Conservation (phyloP, 2,113 vertebrate species). For the Galeopterus variegatus region DNA sequence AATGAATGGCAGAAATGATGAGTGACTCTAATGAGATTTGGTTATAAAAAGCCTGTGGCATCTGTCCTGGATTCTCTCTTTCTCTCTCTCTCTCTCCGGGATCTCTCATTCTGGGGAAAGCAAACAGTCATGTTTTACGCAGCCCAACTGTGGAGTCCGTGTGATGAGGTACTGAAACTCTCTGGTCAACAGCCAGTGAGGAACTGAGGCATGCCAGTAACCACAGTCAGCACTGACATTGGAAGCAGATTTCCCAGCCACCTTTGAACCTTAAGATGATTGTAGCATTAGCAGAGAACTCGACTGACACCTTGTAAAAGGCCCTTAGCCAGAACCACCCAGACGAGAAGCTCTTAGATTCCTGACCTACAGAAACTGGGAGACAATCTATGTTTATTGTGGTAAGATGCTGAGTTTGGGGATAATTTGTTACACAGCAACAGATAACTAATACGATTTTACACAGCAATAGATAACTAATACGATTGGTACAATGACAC, state of each 20-base stretch:
- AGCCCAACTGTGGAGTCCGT: accelerated
- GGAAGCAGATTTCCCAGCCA: not conserved
- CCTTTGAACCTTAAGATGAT: not conserved
- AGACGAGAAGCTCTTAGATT: not conserved
- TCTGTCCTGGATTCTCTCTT: not conserved
- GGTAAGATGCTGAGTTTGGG: not conserved
- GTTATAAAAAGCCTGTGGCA: not conserved
- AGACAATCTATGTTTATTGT: not conserved
- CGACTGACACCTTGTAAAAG: not conserved
- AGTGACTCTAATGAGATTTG: not conserved
- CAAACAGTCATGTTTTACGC: not conserved
- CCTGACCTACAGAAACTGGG: not conserved
- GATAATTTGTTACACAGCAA: not conserved
- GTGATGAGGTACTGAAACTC: not conserved
- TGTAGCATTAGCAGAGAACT: not conserved
- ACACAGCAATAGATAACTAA: not conserved
- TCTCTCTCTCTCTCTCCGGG: not conserved
- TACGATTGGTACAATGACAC: not conserved
- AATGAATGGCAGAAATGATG: not conserved
- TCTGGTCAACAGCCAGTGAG: not conserved
- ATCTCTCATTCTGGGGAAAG: not conserved
- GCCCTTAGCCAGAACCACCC: not conserved
- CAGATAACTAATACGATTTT: too few species aligned
- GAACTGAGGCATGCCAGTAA: not conserved
- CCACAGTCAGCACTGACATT: not conserved